These are phyloP conservation scores for Engraulis encrasicolus DNA, from an alignment of 2,113 vertebrate genomes.

Conservation along the genomic window DNA sequence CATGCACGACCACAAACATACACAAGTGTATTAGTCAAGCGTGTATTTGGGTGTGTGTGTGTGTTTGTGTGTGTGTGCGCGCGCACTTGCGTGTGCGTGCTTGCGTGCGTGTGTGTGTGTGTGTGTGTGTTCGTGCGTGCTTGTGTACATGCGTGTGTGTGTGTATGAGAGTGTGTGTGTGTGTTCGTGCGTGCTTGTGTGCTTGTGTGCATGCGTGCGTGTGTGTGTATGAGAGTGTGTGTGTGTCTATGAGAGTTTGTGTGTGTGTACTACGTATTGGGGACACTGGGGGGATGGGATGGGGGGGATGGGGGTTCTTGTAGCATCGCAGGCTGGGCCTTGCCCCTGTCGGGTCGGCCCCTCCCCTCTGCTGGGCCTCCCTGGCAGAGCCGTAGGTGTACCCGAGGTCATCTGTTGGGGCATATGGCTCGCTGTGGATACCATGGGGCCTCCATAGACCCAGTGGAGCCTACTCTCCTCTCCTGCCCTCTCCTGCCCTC, in stretches of 20 bases:
- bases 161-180: too few species aligned
- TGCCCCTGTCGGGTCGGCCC: neutral
- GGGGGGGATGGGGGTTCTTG: conserved; percentile 55
- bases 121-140: conserved; percentile 24
- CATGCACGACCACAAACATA: too few species aligned
- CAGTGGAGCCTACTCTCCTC: neutral
- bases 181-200: too few species aligned
- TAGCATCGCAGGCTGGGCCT: conserved; percentile 69
- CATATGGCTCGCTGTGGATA: conserved; percentile 87
- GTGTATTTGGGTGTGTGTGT: neutral
- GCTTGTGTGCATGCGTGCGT: too few species aligned
- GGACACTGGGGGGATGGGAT: conserved; percentile 33
- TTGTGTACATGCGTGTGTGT: too few species aligned
- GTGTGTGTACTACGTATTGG: too few species aligned
- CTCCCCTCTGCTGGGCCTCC: conserved; percentile 58
- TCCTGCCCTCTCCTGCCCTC: neutral
- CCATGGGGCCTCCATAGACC: conserved; percentile 74
- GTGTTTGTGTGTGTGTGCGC: conserved; percentile 23
- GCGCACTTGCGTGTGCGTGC: conserved; percentile 28
- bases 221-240: too few species aligned
- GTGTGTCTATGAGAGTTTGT: too few species aligned
- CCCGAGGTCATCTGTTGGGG: conserved; percentile 90
- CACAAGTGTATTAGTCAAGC: too few species aligned
- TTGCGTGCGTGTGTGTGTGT: conserved; percentile 38
- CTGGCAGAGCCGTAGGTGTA: conserved; percentile 79